phyloP scores from a whole-genome alignment of 2,113 vertebrate species.

The Odontophorus gujanensis region DNA sequence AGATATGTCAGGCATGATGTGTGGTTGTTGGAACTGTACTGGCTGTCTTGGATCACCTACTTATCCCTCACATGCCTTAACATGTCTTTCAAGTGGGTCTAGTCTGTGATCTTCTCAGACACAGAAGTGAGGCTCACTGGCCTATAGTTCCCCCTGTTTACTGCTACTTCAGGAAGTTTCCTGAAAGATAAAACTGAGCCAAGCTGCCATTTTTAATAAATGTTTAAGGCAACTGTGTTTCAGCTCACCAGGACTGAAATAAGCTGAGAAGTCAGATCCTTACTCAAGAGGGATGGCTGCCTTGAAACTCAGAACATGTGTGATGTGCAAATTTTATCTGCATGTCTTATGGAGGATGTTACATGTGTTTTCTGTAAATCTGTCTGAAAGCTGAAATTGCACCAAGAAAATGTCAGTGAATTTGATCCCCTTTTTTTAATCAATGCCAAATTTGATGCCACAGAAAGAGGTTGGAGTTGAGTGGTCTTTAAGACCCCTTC shows the following conservation, averaged over 20 bases:
- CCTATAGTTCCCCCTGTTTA: not conserved
- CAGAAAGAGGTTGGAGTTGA: not conserved
- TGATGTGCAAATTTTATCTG: not conserved
- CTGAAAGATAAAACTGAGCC: not conserved
- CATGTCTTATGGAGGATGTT: not conserved
- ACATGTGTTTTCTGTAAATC: not conserved
- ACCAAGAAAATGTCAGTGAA: not conserved
- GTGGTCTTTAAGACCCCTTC: too few relatives aligned
- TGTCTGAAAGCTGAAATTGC: not conserved
- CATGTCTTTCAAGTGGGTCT: too few relatives aligned
- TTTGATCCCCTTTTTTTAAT: not conserved
- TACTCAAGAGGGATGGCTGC: not conserved
- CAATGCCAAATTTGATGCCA: not conserved
- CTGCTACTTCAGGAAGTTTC: not conserved
- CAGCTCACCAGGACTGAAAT: accelerated
- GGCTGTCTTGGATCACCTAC: too few relatives aligned
- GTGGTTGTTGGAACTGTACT: too few relatives aligned
- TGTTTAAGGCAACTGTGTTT: not conserved
- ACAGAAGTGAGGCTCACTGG: too few relatives aligned
- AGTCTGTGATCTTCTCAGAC: too few relatives aligned
- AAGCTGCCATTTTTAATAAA: not conserved
- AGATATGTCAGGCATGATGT: too few relatives aligned
- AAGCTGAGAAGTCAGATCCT: not conserved
- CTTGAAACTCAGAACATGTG: not conserved
- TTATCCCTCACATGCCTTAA: too few relatives aligned